Conservation (phyloP, 2,113 vertebrate species). For the Ammodytes dubius region DNA sequence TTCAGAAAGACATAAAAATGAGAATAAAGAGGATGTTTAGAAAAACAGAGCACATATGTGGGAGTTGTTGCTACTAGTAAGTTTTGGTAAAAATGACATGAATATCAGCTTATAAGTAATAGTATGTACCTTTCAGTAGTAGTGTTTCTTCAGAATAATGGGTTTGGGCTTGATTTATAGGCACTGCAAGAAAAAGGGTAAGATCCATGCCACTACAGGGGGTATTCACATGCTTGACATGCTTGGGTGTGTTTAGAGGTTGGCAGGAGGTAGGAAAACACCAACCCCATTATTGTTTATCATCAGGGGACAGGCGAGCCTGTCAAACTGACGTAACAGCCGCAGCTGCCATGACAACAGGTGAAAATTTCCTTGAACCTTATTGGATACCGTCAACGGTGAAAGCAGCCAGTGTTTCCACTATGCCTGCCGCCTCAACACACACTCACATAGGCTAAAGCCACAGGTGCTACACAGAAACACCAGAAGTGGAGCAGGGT, state of each 20-base stretch:
- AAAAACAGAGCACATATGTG: not conserved
- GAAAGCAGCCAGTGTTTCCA: conserved; percentile 64
- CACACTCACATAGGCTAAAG: conserved; percentile 37
- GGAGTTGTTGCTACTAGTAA: not conserved
- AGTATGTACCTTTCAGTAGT: not conserved
- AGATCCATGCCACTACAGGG: conserved; percentile 2
- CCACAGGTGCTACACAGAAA: conserved; percentile 57
- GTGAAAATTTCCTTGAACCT: conserved; percentile 21
- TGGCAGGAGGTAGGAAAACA: conserved; percentile 29
- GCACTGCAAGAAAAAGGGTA: conserved; percentile 5
- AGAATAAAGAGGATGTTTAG: not conserved
- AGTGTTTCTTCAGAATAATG: not conserved
- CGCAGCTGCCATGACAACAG: conserved; percentile 57
- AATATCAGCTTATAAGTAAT: not conserved
- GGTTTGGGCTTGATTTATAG: not conserved
- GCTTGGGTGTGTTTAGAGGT: not conserved
- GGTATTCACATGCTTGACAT: conserved; percentile 7
- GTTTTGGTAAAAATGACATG: not conserved
- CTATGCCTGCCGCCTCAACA: conserved; percentile 23
- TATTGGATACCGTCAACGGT: conserved; percentile 22
- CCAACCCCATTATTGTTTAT: conserved; percentile 40
- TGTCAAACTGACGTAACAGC: conserved; percentile 37
- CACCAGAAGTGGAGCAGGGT: conserved; percentile 27
- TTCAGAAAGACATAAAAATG: not conserved
- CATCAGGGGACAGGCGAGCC: conserved; percentile 11